Evolutionary conservation across 64 coral and sea anemone genomes (phyloP).

Genomic region (Porites lutea): DNA sequence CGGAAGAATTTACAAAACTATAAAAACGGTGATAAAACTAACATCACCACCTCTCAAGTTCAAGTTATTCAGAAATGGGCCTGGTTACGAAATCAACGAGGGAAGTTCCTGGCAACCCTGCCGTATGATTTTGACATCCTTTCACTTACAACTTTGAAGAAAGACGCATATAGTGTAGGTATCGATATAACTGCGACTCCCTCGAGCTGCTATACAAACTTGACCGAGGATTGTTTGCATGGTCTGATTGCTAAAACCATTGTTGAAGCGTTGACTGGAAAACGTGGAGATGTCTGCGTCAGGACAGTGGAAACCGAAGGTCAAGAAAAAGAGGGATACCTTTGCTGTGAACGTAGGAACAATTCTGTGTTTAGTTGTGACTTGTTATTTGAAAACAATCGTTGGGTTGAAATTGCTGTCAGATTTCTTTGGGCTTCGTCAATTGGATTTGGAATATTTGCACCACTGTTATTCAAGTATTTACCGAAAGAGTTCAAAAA

Average conservation of each 20-base stretch:
- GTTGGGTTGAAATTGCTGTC: conserved; percentile 80
- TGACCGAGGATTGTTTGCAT: conserved; percentile 20
- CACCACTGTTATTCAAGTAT: conserved; percentile 92
- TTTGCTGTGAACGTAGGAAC: conserved; percentile 50
- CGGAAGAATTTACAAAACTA: background rate
- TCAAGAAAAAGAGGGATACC: conserved; percentile 23
- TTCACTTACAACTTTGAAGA: conserved; percentile 88
- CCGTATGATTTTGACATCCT: conserved; percentile 98
- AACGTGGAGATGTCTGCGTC: conserved; percentile 55
- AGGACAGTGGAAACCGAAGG: background rate
- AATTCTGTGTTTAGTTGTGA: conserved; percentile 59
- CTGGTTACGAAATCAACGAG: conserved; percentile 80
- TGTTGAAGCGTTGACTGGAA: background rate
- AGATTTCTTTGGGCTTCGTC: conserved; percentile 64
- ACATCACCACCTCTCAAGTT: background rate
- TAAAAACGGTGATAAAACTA: background rate
- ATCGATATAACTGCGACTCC: conserved; percentile 55
- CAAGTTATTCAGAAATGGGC: conserved; percentile 77
- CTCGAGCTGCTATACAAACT: conserved; percentile 62
- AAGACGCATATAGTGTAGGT: conserved; percentile 58
- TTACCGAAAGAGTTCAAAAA: conserved; percentile 92
- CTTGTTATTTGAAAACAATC: conserved; percentile 56
- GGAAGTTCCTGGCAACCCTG: conserved; percentile 81
- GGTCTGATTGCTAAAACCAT: conserved; percentile 34
- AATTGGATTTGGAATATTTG: conserved; percentile 77